Evolutionary conservation across 2,888 invertebrate species (phyloP).

Genomic region (Sarcophaga caerulescens): DNA sequence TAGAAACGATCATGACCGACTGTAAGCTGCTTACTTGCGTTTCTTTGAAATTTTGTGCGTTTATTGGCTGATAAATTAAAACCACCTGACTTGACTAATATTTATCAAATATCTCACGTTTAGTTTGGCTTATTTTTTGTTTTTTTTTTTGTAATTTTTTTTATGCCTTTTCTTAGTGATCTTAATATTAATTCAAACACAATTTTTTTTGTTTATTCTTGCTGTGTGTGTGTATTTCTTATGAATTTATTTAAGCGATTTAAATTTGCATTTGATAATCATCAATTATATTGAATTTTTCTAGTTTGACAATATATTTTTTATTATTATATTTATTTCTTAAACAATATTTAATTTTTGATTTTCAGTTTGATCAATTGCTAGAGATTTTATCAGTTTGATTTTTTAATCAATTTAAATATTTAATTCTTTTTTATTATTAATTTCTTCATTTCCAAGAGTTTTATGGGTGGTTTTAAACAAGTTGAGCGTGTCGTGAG

Average conservation of each 20-base stretch:
- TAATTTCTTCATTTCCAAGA: not conserved
- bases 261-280: conserved; percentile 42
- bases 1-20: too few relatives aligned
- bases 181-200: not conserved
- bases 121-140: conserved; percentile 4
- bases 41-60: not conserved
- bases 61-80: conserved; percentile 21
- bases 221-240: not conserved
- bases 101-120: conserved; percentile 38
- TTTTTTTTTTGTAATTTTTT: not conserved
- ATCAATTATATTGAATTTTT: conserved; percentile 46
- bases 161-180: not conserved
- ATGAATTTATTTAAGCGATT: conserved; percentile 30
- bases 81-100: conserved; percentile 47
- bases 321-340: not conserved
- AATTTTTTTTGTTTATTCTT: not conserved
- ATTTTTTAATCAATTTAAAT: too few relatives aligned
- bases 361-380: not conserved
- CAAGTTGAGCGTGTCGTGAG: not conserved
- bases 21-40: too few relatives aligned
- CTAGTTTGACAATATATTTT: conserved; percentile 17
- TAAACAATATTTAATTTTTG: not conserved
- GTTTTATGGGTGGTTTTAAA: not conserved
- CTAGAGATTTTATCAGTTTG: too few relatives aligned
- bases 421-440: not conserved